phyloP scores from a whole-genome alignment of 2,113 vertebrate genomes.

The Tyto alba region DNA sequence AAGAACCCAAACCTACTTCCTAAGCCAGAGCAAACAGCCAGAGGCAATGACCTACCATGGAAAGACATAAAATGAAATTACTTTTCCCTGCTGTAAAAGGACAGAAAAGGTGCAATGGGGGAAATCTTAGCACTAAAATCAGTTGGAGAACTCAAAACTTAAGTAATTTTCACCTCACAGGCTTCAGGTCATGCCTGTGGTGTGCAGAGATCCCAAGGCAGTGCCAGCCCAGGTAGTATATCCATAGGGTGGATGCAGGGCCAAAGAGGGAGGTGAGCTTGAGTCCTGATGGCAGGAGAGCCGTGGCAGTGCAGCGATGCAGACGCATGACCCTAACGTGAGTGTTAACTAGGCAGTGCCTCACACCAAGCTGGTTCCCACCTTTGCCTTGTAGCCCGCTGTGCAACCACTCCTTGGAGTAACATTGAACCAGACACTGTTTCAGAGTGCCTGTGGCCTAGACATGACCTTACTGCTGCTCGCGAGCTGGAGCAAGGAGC shows the following conservation, averaged over 20 bases:
- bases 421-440: rapidly evolving
- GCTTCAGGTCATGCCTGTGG: background rate
- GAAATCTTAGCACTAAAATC: background rate
- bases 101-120: background rate
- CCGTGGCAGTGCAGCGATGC: rapidly evolving
- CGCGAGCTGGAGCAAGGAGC: background rate
- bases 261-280: background rate
- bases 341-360: background rate
- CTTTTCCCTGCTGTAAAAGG: background rate
- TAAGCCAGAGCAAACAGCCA: background rate
- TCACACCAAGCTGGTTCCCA: background rate
- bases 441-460: background rate
- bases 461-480: background rate
- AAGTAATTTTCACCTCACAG: background rate
- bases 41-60: background rate
- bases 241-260: no score
- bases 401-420: background rate
- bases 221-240: background rate
- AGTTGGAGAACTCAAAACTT: background rate
- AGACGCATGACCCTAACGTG: no score
- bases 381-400: background rate
- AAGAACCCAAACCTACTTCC: background rate
- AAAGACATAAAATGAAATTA: background rate
- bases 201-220: background rate
- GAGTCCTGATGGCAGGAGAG: background rate